Percentiles rank a stretch among this genome's conserved stretches.
Conservation (phyloP, 2,888 invertebrate species). For the Theodoxus fluviatilis region DNA sequence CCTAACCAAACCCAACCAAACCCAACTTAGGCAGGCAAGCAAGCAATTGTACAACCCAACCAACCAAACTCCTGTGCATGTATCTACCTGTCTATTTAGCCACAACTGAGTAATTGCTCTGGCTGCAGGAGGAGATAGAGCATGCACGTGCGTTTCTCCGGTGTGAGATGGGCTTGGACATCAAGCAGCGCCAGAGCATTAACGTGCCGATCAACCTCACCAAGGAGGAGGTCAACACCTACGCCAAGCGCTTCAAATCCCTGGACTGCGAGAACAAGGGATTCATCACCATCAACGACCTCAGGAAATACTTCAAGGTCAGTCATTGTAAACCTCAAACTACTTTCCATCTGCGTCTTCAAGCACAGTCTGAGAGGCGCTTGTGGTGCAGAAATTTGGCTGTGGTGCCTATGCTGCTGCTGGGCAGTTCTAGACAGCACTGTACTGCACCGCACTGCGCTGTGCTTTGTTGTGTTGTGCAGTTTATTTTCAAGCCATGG, state of each 20-base stretch:
- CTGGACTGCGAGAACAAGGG: slow-evolving; percentile 97
- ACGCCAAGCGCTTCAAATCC: slow-evolving; percentile 92
- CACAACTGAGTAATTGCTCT: slow-evolving; percentile 27
- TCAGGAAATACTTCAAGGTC: slow-evolving; percentile 94
- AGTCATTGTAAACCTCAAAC: slow-evolving; percentile 30
- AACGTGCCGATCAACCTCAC: slow-evolving; percentile 86
- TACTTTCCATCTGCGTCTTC: too few relatives aligned
- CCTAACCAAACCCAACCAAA: too few relatives aligned
- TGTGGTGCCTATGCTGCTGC: too few relatives aligned
- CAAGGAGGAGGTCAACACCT: slow-evolving; percentile 91
- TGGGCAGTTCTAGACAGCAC: too few relatives aligned
- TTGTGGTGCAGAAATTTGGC: too few relatives aligned
- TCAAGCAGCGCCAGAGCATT: slow-evolving; percentile 85
- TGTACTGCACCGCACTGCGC: too few relatives aligned
- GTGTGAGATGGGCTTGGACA: slow-evolving; percentile 95
- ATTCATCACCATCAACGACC: slow-evolving; percentile 96
- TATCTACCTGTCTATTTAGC: not conserved
- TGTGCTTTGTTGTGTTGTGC: too few relatives aligned
- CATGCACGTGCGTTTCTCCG: slow-evolving; percentile 85
- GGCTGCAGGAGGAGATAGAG: slow-evolving; percentile 81
- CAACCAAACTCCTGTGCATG: not conserved
- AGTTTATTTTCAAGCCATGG: too few relatives aligned
- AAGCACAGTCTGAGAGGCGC: too few relatives aligned
- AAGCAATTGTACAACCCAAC: not conserved
- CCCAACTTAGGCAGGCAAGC: too few relatives aligned